Conservation (phyloP, 2,888 invertebrate species). For the Arrhopalites spinosus region DNA sequence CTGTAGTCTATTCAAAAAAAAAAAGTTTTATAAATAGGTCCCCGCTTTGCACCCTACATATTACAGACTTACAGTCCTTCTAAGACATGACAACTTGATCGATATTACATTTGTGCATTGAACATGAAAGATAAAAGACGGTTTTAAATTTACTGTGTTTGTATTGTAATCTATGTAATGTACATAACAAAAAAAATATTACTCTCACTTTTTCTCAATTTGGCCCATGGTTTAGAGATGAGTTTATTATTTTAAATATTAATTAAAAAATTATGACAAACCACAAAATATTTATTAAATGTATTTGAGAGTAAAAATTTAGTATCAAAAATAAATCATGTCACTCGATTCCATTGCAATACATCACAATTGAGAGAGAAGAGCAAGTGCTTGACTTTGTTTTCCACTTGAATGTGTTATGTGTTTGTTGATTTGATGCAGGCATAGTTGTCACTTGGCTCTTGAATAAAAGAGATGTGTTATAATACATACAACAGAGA, state of each 20-base stretch:
- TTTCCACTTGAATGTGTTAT: too few relatives aligned
- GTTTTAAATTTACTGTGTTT: too few relatives aligned
- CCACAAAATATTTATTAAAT: too few relatives aligned
- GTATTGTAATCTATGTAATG: not conserved
- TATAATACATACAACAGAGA: not conserved
- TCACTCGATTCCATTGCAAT: too few relatives aligned
- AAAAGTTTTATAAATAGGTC: not conserved
- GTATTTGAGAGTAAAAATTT: too few relatives aligned
- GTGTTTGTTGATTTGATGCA: not conserved
- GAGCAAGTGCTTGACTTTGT: too few relatives aligned
- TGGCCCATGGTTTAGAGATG: too few relatives aligned
- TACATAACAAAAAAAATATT: too few relatives aligned
- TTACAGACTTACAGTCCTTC: not conserved
- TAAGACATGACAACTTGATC: conserved; percentile 17
- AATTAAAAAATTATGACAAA: too few relatives aligned
- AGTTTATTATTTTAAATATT: too few relatives aligned
- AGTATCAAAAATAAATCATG: too few relatives aligned
- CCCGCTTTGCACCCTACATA: conserved; percentile 16
- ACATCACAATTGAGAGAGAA: not conserved
- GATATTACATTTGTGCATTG: conserved; percentile 4
- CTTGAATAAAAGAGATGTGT: not conserved
- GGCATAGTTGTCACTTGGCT: not conserved
- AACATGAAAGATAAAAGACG: not conserved
- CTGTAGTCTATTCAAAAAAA: not conserved
- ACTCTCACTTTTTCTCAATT: not conserved